Percentiles rank a stretch among this genome's conserved stretches.
Evolutionary conservation across 92 coral and sea anemone species (phyloP).

Genomic region (Blastomussa wellsi): DNA sequence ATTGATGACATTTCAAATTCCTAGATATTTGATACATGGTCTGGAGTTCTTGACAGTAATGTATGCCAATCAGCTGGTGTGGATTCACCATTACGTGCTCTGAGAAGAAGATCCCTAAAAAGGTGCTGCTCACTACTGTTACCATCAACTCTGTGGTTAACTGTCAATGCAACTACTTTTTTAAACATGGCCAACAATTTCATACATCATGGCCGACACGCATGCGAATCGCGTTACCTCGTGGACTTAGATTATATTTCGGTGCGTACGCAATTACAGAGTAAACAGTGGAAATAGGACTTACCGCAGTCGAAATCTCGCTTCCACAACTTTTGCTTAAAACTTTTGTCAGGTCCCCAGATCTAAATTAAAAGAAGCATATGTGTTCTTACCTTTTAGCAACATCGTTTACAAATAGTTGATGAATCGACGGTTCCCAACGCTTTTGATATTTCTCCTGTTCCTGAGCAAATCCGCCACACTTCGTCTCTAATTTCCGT

Average conservation of each 20-base stretch:
- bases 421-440: constrained; percentile 24
- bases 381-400: neutral
- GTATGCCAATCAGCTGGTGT: constrained; percentile 58
- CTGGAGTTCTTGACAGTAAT: constrained; percentile 60
- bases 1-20: constrained; percentile 46
- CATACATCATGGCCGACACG: constrained; percentile 28
- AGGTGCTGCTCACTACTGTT: constrained; percentile 34
- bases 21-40: constrained; percentile 33
- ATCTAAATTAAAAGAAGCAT: neutral
- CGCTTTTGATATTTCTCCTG: constrained; percentile 3
- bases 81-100: constrained; percentile 73
- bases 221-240: constrained; percentile 25
- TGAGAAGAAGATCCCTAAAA: constrained; percentile 59
- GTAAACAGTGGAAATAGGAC: constrained; percentile 1
- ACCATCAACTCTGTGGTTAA: constrained; percentile 75
- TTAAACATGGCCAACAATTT: constrained; percentile 36
- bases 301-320: constrained; percentile 1
- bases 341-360: neutral
- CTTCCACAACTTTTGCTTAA: neutral
- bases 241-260: constrained; percentile 25
- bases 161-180: constrained; percentile 62
- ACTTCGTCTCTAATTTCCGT: constrained; percentile 1
- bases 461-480: constrained; percentile 10
- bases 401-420: constrained; percentile 6
- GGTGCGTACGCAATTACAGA: neutral